These are phyloP conservation scores for Drosophila nannoptera DNA, from an alignment of 1,140 invertebrate species.

Conservation along the genomic window DNA sequence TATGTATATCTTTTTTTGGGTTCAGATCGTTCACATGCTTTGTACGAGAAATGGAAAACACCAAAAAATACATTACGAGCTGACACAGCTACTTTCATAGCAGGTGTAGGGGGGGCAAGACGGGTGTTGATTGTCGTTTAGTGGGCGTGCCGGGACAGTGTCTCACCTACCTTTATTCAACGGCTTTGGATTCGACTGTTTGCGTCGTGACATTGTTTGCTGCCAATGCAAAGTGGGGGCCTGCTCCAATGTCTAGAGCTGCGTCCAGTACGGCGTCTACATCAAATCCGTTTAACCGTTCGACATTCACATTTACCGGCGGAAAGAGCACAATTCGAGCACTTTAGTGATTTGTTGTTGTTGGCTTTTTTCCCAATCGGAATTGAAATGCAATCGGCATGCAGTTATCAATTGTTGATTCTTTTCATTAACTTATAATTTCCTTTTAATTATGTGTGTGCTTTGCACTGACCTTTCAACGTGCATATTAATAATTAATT, in stretches of 20 bases:
- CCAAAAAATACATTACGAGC: conserved; percentile 36
- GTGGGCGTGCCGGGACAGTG: no score
- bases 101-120: conserved; percentile 17
- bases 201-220: conserved; percentile 80
- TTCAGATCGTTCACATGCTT: conserved; percentile 44
- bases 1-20: conserved; percentile 12
- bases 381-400: conserved; percentile 29
- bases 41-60: conserved; percentile 26
- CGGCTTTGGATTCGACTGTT: conserved; percentile 81
- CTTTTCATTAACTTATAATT: neutral
- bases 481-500: conserved; percentile 36
- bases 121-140: no score
- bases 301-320: conserved; percentile 57
- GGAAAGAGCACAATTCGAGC: conserved; percentile 15
- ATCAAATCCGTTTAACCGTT: conserved; percentile 44
- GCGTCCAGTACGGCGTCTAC: conserved; percentile 45
- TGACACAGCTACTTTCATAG: conserved; percentile 33
- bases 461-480: conserved; percentile 19
- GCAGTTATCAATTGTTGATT: conserved; percentile 40
- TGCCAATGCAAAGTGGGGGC: conserved; percentile 47
- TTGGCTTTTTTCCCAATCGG: conserved; percentile 14
- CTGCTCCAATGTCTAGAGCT: conserved; percentile 48
- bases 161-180: conserved; percentile 80
- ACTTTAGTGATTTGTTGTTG: neutral
- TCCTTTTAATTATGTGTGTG: conserved; percentile 38